phyloP scores from a whole-genome alignment of 2,113 vertebrate genomes.

The Talpa occidentalis region DNA sequence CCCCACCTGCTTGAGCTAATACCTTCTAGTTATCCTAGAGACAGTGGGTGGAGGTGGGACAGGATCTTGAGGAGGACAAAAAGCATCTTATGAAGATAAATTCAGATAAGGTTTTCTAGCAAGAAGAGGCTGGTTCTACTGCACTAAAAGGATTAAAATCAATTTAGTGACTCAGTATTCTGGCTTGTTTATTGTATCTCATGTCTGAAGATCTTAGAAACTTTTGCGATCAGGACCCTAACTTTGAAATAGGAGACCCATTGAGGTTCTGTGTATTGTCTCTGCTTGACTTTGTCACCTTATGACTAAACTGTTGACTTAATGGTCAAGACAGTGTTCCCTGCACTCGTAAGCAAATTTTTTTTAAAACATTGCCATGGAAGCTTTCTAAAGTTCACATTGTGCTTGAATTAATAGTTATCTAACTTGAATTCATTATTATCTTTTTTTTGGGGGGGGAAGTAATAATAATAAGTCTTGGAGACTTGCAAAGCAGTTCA shows the following conservation, averaged over 20 bases:
- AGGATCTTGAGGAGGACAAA: neutral
- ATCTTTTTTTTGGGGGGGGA: neutral
- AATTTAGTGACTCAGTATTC: neutral
- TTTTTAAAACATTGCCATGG: neutral
- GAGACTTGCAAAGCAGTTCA: constrained; percentile 1
- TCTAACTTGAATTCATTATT: neutral
- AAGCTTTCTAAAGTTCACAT: neutral
- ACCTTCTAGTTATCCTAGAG: neutral
- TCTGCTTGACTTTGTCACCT: neutral
- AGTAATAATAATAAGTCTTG: too few relatives aligned
- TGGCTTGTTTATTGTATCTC: neutral
- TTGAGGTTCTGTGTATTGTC: neutral
- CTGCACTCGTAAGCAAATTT: neutral
- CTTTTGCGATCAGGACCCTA: neutral
- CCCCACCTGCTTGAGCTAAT: neutral
- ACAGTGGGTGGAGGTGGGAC: neutral
- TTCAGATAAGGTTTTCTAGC: neutral
- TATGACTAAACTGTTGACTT: neutral
- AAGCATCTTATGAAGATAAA: neutral
- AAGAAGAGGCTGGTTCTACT: neutral
- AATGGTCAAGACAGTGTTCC: neutral
- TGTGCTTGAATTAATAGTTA: neutral
- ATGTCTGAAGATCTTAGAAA: neutral
- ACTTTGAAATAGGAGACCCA: neutral
- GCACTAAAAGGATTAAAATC: neutral